These are phyloP conservation scores for Plebejus argus DNA, from an alignment of 2,888 invertebrate species.

Conservation along the genomic window DNA sequence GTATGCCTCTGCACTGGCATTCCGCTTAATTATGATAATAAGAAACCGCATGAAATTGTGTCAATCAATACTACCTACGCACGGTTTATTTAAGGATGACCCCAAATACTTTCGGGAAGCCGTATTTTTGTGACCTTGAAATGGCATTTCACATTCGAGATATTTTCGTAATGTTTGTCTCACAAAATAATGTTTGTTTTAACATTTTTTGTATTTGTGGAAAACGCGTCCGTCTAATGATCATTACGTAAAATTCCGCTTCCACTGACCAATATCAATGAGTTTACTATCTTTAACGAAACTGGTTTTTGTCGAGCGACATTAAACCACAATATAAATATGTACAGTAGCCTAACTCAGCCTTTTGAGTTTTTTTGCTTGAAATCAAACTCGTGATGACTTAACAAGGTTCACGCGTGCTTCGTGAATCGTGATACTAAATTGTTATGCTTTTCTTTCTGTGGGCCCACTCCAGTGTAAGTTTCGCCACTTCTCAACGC, in stretches of 20 bases:
- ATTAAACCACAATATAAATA: background rate
- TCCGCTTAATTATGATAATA: background rate
- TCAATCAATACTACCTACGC: background rate
- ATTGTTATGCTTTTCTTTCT: too few relatives aligned
- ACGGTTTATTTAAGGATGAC: constrained; percentile 14
- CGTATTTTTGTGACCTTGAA: constrained; percentile 8
- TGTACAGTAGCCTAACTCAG: background rate
- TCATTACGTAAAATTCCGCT: background rate
- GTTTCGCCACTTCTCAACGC: too few relatives aligned
- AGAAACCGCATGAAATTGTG: background rate
- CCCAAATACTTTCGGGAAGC: constrained; percentile 6
- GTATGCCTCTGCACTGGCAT: background rate
- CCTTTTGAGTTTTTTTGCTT: background rate
- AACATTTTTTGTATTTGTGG: background rate
- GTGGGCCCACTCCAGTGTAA: too few relatives aligned
- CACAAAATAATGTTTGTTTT: background rate
- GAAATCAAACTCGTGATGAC: background rate
- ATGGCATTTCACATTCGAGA: background rate
- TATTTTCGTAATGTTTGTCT: background rate
- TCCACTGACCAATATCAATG: background rate
- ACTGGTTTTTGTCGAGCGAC: background rate
- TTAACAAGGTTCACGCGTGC: background rate
- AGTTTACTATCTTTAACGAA: background rate
- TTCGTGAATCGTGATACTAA: background rate
- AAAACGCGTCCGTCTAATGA: background rate